Evolutionary conservation across 2,113 vertebrate genomes (phyloP), one percentile per base, ranked within the genome.

Genomic region (Mola mola): DNA sequence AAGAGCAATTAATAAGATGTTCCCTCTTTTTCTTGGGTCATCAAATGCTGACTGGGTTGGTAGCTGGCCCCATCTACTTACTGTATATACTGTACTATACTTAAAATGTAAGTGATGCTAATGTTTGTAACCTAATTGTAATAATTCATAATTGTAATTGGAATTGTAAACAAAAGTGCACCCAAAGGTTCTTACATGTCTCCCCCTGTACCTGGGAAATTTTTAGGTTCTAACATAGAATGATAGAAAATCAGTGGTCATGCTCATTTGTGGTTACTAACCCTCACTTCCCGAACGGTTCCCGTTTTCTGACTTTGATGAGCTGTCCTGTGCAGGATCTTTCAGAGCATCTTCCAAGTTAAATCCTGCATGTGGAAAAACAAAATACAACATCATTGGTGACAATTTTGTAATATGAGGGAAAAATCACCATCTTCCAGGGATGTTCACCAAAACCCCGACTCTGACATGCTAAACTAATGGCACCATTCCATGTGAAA

Each of bases 191-290:
- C 34, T 36, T 11, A 36, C 13, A 15, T 15, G 5, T 36, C 7
- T 60, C 6, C 2, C 7, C 11, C 8, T 16, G 12, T 20, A 15
- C 8, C 19, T 21, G 0, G n/a, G 25, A 7, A 24, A 28, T 16
- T 3, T 17, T 10, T 8, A n/a, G 21, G 57, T 34, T 19, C 10
- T 10, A 13, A 15, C 2, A 16, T 22, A 36, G 0, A 17, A 44
- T n/a, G 7, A 17, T 46, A 57, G 8, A 43, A 47, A 19, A 36
- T 31, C 12, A 44, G 6, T 3, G 28, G 8, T 17, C 37, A 28
- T 3, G 31, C 21, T 44, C 24, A 26, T 21, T 8, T 21, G 36
- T 19, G 3, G 15, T 17, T 52, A 84, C 82, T 70, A 15, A 77
- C 69, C 24, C 0, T 8, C 52, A 26, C 34, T n/a, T 12, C 16